Base-by-base conservation (phyloP, 2,797 vertebrate genomes). In the Coregonus sp. region DNA sequence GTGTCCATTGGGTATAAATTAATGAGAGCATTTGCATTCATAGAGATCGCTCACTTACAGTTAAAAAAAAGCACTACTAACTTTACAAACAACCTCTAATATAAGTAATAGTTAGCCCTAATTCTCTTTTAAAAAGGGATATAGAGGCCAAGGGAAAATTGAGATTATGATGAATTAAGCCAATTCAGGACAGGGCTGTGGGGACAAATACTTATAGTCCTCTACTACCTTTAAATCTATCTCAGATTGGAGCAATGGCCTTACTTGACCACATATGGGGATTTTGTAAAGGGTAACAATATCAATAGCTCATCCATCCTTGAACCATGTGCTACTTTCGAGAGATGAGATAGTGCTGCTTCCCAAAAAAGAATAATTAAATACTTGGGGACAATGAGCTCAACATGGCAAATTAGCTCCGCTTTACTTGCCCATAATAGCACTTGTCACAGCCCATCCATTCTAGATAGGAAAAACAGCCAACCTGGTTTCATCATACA, bases 141-240 rank as follows among this genome's bases (percentile, higher is more conserved):
- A 90, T 87, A 85, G 89, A 88, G 88, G 87, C 83, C 87, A 88
- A 74, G 77, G 81, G 83, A 92, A 81, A 88, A 88, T 75, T 80
- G 80, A 85, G 85, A 89, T 85, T 65, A 88, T 91, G 90, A 94
- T 90, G 67, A 91, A 93, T 93, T 87, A 82, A 90, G 89, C 89
- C 76, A 92, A 93, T 90, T 91, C 82, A 90, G 91, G 90, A 92
- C 89, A 90, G 84, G 88, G 90, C 89, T 90, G 80, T 29, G 77
- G 91, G 92, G 92, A 92, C 83, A 87, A 87, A 89, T 88, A 86
- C 87, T 87, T 88, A 90, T 84, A 89, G 86, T 80, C 84, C 59
- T 88, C 79, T 68, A 86, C 86, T 77, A 91, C 82, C 77, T 91
- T 86, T 85, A 85, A 76, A 86, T 83, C 78, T 87, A 70, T 69